Percentiles rank a stretch among this genome's conserved stretches.
These are phyloP conservation scores for Athrips mouffetella DNA, from an alignment of 2,888 invertebrate genomes.

Conservation along the genomic window DNA sequence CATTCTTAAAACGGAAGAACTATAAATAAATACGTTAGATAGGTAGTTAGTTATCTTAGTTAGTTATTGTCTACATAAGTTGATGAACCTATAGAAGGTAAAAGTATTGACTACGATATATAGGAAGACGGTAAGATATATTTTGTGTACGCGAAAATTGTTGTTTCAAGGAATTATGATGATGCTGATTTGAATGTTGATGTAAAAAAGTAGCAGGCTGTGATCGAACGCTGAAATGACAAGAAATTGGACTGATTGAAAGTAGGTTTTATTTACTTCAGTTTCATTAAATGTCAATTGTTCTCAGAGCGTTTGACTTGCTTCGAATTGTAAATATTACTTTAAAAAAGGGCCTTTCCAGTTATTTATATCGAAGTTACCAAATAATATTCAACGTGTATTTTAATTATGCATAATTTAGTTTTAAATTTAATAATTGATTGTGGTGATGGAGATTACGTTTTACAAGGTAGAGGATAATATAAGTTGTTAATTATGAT, in stretches of 20 bases:
- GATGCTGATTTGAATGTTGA: slow-evolving; percentile 5
- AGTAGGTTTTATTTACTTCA: background rate
- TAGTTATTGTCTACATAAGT: background rate
- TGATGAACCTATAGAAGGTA: background rate
- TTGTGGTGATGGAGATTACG: background rate
- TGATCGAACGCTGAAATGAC: slow-evolving; percentile 29
- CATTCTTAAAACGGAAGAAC: too few relatives aligned
- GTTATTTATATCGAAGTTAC: background rate
- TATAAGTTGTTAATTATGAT: slow-evolving; percentile 5
- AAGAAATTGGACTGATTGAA: background rate
- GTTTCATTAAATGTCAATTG: background rate
- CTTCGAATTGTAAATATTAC: background rate
- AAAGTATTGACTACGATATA: slow-evolving; percentile 1
- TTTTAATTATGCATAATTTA: background rate
- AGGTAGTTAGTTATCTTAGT: too few relatives aligned
- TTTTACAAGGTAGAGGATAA: background rate
- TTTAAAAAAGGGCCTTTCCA: background rate
- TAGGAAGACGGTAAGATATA: slow-evolving; percentile 15
- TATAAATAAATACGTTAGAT: too few relatives aligned
- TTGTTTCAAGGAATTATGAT: background rate
- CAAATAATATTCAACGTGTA: background rate
- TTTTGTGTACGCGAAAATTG: slow-evolving; percentile 32
- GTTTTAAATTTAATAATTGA: background rate
- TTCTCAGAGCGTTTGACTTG: background rate
- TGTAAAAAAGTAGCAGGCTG: slow-evolving; percentile 29